phyloP scores from a whole-genome alignment of 2,888 invertebrate genomes.

The Drosophila cognata region DNA sequence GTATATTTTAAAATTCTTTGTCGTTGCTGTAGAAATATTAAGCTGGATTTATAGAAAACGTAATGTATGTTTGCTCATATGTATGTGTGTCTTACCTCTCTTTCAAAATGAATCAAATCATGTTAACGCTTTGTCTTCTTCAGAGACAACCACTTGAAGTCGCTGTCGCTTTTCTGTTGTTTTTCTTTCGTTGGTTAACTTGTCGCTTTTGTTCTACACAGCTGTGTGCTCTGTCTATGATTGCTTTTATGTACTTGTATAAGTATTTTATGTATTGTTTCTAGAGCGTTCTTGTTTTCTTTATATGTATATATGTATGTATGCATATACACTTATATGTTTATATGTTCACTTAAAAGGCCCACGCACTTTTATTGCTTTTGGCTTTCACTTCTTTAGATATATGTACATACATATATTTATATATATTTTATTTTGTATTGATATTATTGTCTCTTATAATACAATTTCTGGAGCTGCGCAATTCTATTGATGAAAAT shows the following conservation, averaged over 20 bases:
- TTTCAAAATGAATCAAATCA: constrained; percentile 67
- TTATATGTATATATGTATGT: constrained; percentile 1
- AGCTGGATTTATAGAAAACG: background rate
- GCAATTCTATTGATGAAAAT: constrained; percentile 44
- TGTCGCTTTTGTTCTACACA: constrained; percentile 27
- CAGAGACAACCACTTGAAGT: constrained; percentile 50
- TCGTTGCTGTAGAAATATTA: background rate
- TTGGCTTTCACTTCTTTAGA: constrained; percentile 47
- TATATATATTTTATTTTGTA: constrained; percentile 28
- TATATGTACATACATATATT: constrained; percentile 9
- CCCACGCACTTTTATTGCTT: constrained; percentile 36
- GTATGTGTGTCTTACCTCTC: constrained; percentile 54
- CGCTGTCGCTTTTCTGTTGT: constrained; percentile 22
- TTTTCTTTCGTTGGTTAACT: constrained; percentile 16
- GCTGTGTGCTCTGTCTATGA: constrained; percentile 39
- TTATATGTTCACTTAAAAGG: constrained; percentile 13
- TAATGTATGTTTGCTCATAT: background rate
- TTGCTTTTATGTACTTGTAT: constrained; percentile 37
- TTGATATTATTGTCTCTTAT: constrained; percentile 56
- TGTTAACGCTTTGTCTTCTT: constrained; percentile 55
- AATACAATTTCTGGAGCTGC: constrained; percentile 55
- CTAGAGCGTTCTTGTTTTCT: constrained; percentile 36
- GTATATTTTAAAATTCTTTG: background rate
- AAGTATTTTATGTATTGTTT: constrained; percentile 52
- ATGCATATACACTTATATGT: background rate